phyloP scores from a whole-genome alignment of 1,140 invertebrate genomes.

The Sycophaga agraensis region DNA sequence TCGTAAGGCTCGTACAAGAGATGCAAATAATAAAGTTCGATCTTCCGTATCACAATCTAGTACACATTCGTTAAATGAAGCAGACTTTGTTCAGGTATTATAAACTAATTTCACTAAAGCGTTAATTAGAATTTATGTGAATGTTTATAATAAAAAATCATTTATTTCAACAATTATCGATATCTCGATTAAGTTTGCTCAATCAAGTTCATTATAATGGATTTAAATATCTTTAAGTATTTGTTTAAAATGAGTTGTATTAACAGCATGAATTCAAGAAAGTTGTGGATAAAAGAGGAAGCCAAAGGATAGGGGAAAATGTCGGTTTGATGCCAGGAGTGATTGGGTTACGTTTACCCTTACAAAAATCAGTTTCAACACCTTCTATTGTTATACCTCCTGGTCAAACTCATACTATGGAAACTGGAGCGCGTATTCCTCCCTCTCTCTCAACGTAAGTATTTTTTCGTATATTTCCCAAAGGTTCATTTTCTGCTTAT shows the following conservation, averaged over 20 bases:
- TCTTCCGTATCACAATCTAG: conserved; percentile 67
- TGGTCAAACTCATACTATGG: conserved; percentile 52
- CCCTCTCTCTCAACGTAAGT: conserved; percentile 50
- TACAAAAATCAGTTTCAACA: conserved; percentile 89
- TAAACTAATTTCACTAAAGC: too few relatives aligned
- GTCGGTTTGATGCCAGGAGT: conserved; percentile 64
- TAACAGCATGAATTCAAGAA: conserved; percentile 62
- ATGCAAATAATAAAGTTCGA: conserved; percentile 45
- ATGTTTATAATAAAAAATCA: too few relatives aligned
- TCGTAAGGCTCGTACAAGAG: conserved; percentile 42
- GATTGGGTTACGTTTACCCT: conserved; percentile 66
- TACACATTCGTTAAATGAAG: conserved; percentile 82
- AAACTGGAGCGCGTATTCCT: conserved; percentile 43
- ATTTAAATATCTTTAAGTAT: too few relatives aligned
- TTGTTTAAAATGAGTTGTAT: too few relatives aligned
- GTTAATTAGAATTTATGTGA: too few relatives aligned
- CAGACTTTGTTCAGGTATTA: conserved; percentile 74
- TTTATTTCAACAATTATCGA: too few relatives aligned
- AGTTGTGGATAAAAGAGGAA: conserved; percentile 62
- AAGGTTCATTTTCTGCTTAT: too few relatives aligned
- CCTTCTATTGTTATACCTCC: conserved; percentile 79
- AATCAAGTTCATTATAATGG: too few relatives aligned
- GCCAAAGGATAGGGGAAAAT: conserved; percentile 64
- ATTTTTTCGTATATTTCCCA: background rate
- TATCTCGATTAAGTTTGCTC: too few relatives aligned